Evolutionary conservation across 2,113 vertebrate species (phyloP), one percentile per base, ranked within the genome.

Genomic region (Hemicordylus capensis): DNA sequence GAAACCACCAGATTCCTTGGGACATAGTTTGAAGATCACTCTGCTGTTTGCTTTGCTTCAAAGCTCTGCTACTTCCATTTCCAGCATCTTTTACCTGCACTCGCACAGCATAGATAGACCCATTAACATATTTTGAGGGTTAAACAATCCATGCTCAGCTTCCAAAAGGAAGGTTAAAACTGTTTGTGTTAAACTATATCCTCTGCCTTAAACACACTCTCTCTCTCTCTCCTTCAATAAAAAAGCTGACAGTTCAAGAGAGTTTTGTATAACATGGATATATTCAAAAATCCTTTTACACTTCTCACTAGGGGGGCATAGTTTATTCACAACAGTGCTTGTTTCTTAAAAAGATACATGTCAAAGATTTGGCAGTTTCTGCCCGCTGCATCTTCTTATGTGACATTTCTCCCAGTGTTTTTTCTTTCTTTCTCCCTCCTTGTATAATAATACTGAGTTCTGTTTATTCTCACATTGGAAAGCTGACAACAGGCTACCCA

Each of bases 281-380:
- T 76, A 59, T 76, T 75, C 48, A 76, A 87, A 75, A 76, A 67
- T 46, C 31, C 15, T 31, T 82, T 82, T 81, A 56, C 51, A 48
- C 63, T 58, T 87, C 70, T 76, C 51, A 76, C 54, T 67, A 34
- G 73, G 86, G 59, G 56, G 22, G 63, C n/a, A 72, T 67, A 39
- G 85, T 76, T 83, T 87, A 76, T 76, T 69, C 66, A 70, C 64
- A 77, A 72, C n/a, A 54, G 42, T 42, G n/a, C 44, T 83, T 82
- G 61, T 59, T 87, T 59, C 26, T 48, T 82, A 20, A 64, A 86
- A 83, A 63, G 64, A 73, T 54, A 51, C 46, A 83, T n/a, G n/a
- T 78, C 44, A 72, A 79, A 63, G 37, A 70, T 72, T 83, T 87
- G 54, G 85, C 73, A 82, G 74, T n/a, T 87, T 82, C 54, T 76